Evolutionary conservation across 2,797 vertebrate genomes (phyloP), one percentile per base, ranked within the genome.

Genomic region (Pterois miles): DNA sequence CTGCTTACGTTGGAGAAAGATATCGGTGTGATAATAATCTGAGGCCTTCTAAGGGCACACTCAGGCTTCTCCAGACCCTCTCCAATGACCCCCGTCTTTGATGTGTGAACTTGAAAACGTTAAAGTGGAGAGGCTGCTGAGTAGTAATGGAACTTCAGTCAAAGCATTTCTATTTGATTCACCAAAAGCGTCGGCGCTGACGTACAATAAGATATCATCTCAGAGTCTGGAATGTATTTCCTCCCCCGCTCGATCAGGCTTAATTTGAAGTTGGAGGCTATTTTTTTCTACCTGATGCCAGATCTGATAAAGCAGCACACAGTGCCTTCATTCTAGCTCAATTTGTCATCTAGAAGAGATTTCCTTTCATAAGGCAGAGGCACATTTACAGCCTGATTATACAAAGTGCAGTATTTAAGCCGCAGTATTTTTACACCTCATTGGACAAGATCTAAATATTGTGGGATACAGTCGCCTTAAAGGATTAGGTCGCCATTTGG

Each of bases 271-370:
- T 80, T 81, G 59, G 78, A 87, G 76, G 71, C 54, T 33, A 58
- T 76, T 84, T 84, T 82, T 71, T 53, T 72, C 77, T 57, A 87
- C 84, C 85, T 89, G 78, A 88, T 34, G 90, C 91, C 91, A 94
- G 80, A 94, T 93, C 93, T 90, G 92, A 94, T 94, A 92, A 88
- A 82, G 70, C 57, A 65, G 68, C 74, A 85, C 71, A 87, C 82
- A 81, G 80, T 59, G 65, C 77, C 73, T 81, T 82, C 74, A 79
- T 72, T 50, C 81, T 67, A 76, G 81, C 71, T 84, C 72, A 83
- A 86, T 91, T 89, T 94, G 87, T 89, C 77, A 76, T 78, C 66
- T 70, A 80, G 70, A 43, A 75, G 43, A 84, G 65, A 83, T 80
- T 74, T 87, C 65, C 54, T 74, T 72, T 65, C 76, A 77, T 83